Evolutionary conservation across 64 coral and sea anemone species (phyloP).

Genomic region (Orbicella faveolata): DNA sequence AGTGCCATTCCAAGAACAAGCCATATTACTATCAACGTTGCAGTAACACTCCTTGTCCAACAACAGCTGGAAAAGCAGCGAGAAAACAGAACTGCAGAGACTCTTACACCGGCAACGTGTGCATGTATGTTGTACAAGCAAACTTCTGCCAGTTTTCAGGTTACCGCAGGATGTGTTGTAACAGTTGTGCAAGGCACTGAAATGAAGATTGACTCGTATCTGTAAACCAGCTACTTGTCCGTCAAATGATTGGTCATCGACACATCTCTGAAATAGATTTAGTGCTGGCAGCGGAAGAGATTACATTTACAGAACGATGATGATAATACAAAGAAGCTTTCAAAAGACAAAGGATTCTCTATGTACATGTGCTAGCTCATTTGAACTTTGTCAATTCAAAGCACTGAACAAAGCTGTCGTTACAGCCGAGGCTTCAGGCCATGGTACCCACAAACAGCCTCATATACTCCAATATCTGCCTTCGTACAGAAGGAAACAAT

Average conservation of each 20-base stretch:
- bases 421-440: too few species aligned
- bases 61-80: not conserved
- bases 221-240: not conserved
- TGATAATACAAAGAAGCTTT: not conserved
- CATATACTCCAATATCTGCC: not conserved
- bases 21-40: slow-evolving; percentile 68
- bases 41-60: slow-evolving; percentile 59
- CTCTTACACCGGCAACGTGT: slow-evolving; percentile 40
- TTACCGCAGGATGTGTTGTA: slow-evolving; percentile 76
- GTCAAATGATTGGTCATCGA: too few species aligned
- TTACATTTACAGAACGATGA: not conserved
- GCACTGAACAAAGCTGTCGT: too few species aligned
- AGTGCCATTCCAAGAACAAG: slow-evolving; percentile 59
- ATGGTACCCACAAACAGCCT: too few species aligned
- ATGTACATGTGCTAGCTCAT: too few species aligned
- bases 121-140: slow-evolving; percentile 66
- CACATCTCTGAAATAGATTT: not conserved
- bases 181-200: slow-evolving; percentile 61
- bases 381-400: too few species aligned
- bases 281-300: not conserved
- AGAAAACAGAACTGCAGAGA: slow-evolving; percentile 37
- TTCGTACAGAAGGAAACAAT: not conserved
- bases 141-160: slow-evolving; percentile 71
- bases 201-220: not conserved
- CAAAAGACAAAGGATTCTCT: not conserved